Evolutionary conservation across 2,888 invertebrate genomes (phyloP), one percentile per base, ranked within the genome.

Genomic region (Anthoptus insignis): DNA sequence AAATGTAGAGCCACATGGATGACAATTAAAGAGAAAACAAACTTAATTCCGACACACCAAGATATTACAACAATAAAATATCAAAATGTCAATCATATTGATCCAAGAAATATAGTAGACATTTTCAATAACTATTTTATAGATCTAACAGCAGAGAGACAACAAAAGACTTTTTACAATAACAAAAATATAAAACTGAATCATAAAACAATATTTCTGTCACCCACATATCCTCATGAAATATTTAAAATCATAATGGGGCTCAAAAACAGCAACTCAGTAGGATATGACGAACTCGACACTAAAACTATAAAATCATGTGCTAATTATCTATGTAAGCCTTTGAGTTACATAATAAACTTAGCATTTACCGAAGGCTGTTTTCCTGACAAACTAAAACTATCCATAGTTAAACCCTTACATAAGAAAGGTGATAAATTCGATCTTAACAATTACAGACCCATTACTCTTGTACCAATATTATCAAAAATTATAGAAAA

Each of bases 401-500:
- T 21, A n/a, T 19, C 58, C 6, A 6, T 58, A 11, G 32, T 58
- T 2, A 58, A 58, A 21, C 58, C 58, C n/a, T n/a, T 58, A 19
- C 9, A 58, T 32, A 58, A 58, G 22, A 58, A 58, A 22, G 58
- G 58, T 3, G 32, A 47, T 11, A 47, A 9, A 32, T 3, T 3
- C 7, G 58, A 58, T n/a, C 9, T 47, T 9, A 29, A 56, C 16
- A 56, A 56, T 5, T 56, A 56, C 19, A 24, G 56, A 19, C 56
- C 56, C 9, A 56, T 56, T 4, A 67, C 67, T 14, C 8, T 67
- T 1, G 34, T 65, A n/a, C 52, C 67, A 8, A 34, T 63, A n/a
- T 7, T 67, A 19, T 54, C 64, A 8, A 64, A 59, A 64, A 57
- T 60, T 22, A 52, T 59, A 14, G 60, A 65, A 29, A 65, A 61